Percentiles rank a stretch among this genome's conserved stretches.
These are phyloP conservation scores for Hybos culiciformis DNA, from an alignment of 2,888 invertebrate genomes.

Conservation along the genomic window DNA sequence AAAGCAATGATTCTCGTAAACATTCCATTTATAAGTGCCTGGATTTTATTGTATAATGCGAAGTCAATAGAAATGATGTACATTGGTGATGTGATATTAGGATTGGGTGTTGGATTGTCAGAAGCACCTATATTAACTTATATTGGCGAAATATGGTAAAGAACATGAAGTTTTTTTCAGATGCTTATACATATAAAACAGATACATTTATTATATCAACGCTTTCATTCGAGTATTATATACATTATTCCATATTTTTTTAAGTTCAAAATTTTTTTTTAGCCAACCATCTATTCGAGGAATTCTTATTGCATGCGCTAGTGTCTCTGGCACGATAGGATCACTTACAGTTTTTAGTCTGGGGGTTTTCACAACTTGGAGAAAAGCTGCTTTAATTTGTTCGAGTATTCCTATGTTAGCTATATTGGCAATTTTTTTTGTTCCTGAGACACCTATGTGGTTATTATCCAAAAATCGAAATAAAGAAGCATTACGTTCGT, in stretches of 20 bases:
- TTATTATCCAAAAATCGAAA: conserved; percentile 42
- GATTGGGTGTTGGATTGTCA: conserved; percentile 46
- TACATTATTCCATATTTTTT: neutral
- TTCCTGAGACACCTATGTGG: conserved; percentile 48
- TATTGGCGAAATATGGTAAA: conserved; percentile 44
- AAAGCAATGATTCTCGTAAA: conserved; percentile 43
- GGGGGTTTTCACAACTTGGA: conserved; percentile 41
- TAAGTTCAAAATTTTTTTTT: conserved; percentile 10
- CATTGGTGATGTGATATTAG: conserved; percentile 40
- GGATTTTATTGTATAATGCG: conserved; percentile 42
- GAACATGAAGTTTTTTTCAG: neutral
- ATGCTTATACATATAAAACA: too few species aligned
- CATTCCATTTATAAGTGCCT: conserved; percentile 43
- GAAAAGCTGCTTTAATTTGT: conserved; percentile 40
- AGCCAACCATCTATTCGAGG: conserved; percentile 43
- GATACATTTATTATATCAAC: too few species aligned
- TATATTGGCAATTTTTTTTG: conserved; percentile 40
- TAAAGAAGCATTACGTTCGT: conserved; percentile 39
- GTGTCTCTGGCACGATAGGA: conserved; percentile 35
- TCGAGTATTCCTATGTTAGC: conserved; percentile 39
- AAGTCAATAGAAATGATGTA: conserved; percentile 39
- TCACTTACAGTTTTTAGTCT: conserved; percentile 40
- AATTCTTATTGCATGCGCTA: conserved; percentile 39
- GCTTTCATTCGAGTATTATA: too few species aligned
- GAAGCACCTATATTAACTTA: conserved; percentile 47